A percentile compares a stretch with the other conserved stretches of the same genome.
Evolutionary conservation across 2,797 vertebrate species (phyloP).

Genomic region (Rhyacichthys aspro): DNA sequence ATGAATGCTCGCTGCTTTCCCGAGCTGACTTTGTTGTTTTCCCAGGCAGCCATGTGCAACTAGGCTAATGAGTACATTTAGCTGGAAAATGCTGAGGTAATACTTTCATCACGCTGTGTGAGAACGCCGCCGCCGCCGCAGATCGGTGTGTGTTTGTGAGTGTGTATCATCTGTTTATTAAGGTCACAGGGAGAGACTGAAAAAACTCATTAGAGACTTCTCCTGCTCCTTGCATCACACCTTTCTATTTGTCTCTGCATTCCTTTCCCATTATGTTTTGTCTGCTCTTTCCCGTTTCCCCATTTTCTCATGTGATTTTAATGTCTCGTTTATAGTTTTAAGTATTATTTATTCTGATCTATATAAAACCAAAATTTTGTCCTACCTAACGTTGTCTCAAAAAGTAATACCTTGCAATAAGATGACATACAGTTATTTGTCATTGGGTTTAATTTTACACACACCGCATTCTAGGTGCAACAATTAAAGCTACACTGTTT

Average conservation of each 20-base stretch:
- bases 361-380: too few relatives aligned
- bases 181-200: slow-evolving; percentile 69
- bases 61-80: slow-evolving; percentile 84
- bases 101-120: slow-evolving; percentile 72
- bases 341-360: background rate
- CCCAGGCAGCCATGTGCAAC: slow-evolving; percentile 81
- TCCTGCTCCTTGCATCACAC: slow-evolving; percentile 70
- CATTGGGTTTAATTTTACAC: too few relatives aligned
- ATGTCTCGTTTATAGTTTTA: background rate
- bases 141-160: slow-evolving; percentile 32
- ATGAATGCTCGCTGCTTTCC: slow-evolving; percentile 79
- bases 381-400: too few relatives aligned
- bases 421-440: too few relatives aligned
- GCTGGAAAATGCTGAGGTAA: slow-evolving; percentile 80
- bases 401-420: too few relatives aligned
- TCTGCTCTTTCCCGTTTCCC: slow-evolving; percentile 17
- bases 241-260: slow-evolving; percentile 42
- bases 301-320: slow-evolving; percentile 2
- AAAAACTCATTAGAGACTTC: slow-evolving; percentile 66
- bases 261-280: slow-evolving; percentile 20
- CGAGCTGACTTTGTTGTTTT: slow-evolving; percentile 82
- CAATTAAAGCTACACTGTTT: too few relatives aligned
- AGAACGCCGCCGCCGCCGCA: slow-evolving; percentile 5
- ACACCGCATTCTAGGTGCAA: too few relatives aligned
- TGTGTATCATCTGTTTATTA: slow-evolving; percentile 71